Conservation (phyloP, 92 coral and sea anemone genomes). For the Scolanthus callimorphus region DNA sequence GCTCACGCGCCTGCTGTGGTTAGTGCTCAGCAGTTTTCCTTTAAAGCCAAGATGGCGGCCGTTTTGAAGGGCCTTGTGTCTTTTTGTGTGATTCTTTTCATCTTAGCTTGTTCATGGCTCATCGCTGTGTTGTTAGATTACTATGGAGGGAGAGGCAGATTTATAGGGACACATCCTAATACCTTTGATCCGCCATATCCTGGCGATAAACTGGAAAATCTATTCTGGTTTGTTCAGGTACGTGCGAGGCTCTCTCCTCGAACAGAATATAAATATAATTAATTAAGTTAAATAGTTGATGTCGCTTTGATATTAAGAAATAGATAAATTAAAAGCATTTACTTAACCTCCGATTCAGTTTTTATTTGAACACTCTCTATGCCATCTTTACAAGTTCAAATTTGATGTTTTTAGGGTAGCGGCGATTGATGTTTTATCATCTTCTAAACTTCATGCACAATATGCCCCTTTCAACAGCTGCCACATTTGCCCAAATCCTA, state of each 20-base stretch:
- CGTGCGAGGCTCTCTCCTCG: neutral
- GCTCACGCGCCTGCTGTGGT: too few species aligned
- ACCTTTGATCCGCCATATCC: slow-evolving; percentile 79
- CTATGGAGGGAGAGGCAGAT: slow-evolving; percentile 78
- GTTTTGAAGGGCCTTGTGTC: slow-evolving; percentile 52
- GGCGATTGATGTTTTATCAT: neutral
- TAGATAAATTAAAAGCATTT: too few species aligned
- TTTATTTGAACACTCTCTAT: too few species aligned
- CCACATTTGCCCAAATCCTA: neutral
- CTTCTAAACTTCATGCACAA: too few species aligned
- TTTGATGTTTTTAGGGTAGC: neutral
- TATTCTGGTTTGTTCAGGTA: slow-evolving; percentile 97
- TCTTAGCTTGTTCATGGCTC: slow-evolving; percentile 75
- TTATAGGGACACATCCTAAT: slow-evolving; percentile 49
- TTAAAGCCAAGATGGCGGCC: slow-evolving; percentile 70
- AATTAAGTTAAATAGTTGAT: too few species aligned
- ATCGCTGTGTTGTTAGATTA: slow-evolving; percentile 77
- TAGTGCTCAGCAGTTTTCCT: too few species aligned
- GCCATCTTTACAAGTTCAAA: too few species aligned
- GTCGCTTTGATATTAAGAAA: too few species aligned
- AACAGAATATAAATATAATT: too few species aligned
- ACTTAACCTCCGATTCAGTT: too few species aligned
- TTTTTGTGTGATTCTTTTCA: slow-evolving; percentile 48
- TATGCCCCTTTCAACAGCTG: neutral
- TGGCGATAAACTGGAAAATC: slow-evolving; percentile 69